Base-by-base conservation (phyloP, 2,888 invertebrate genomes). In the Eulithis testata region DNA sequence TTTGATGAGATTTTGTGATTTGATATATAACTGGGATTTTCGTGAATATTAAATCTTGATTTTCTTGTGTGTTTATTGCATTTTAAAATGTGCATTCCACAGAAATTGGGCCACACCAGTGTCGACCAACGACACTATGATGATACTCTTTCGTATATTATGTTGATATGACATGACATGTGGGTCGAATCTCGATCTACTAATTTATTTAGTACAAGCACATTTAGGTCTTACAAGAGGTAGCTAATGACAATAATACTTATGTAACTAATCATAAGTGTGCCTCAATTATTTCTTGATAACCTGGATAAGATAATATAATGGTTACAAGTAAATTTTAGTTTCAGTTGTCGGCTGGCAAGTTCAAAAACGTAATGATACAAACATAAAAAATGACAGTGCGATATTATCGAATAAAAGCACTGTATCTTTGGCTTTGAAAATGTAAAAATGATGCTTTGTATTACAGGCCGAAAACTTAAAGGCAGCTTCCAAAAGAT, bases 41-140 rank as follows among this genome's bases (percentile, higher is more conserved):
- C 56, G 60, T 52, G 52, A 59, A 9, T 54, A 66, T 50, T 14
- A 56, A 27, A 56, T 65, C 47, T 56, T 60, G 51, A 59, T 65
- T 56, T 59, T 60, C 37, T 66, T 63, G 43, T 68, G 63, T 68
- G 57, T 60, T 55, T 53, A 65, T 60, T 69, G 60, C 57, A 66
- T 60, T 68, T 53, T 65, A 43, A 58, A 53, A 68, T 65, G 62
- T 68, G 60, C 67, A 67, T 64, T 69, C 65, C 69, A 68, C 69
- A 72, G 69, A 67, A 60, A 53, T 63, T 57, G 60, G 51, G 53
- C 63, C 44, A 63, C 66, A 56, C 21, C 60, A 55, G 60, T 58
- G 55, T 56, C 51, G 40, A 57, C 40, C 45, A 9, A 37, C 43
- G 43, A 43, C 14, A 52, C 51, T 36, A 31, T 31, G 11, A 50